A percentile compares a stretch with the other conserved stretches of the same genome.
Conservation (phyloP, 2,888 invertebrate genomes). For the Lithophane socia region DNA sequence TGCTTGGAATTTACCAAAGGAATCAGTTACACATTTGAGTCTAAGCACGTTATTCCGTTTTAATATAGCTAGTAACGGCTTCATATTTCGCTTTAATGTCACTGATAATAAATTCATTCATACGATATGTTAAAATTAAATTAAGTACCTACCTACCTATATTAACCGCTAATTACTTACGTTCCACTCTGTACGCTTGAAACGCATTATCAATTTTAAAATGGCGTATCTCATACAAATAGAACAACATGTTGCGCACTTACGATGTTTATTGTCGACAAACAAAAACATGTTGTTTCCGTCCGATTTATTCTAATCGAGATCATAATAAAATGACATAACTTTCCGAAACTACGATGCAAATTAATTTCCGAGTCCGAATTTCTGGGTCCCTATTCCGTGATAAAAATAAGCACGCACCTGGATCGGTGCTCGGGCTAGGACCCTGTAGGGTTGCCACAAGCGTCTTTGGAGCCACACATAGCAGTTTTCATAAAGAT, state of each 20-base stretch:
- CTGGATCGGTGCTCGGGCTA: constrained; percentile 70
- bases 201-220: constrained; percentile 31
- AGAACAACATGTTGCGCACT: constrained; percentile 45
- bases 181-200: constrained; percentile 27
- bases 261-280: constrained; percentile 22
- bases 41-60: constrained; percentile 32
- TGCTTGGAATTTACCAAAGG: constrained; percentile 33
- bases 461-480: constrained; percentile 75
- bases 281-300: constrained; percentile 53
- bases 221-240: constrained; percentile 40
- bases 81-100: constrained; percentile 48
- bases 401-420: constrained; percentile 78
- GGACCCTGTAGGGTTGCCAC: constrained; percentile 68
- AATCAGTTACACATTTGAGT: constrained; percentile 39
- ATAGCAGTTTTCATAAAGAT: constrained; percentile 73
- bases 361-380: constrained; percentile 76
- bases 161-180: constrained; percentile 35
- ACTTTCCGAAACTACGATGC: constrained; percentile 63
- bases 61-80: constrained; percentile 16
- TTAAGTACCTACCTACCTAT: not conserved
- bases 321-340: constrained; percentile 61
- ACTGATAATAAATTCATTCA: constrained; percentile 45
- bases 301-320: constrained; percentile 55
- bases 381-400: constrained; percentile 77
- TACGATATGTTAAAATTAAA: constrained; percentile 32